phyloP scores from a whole-genome alignment of 2,113 vertebrate genomes.

The Nibea albiflora region DNA sequence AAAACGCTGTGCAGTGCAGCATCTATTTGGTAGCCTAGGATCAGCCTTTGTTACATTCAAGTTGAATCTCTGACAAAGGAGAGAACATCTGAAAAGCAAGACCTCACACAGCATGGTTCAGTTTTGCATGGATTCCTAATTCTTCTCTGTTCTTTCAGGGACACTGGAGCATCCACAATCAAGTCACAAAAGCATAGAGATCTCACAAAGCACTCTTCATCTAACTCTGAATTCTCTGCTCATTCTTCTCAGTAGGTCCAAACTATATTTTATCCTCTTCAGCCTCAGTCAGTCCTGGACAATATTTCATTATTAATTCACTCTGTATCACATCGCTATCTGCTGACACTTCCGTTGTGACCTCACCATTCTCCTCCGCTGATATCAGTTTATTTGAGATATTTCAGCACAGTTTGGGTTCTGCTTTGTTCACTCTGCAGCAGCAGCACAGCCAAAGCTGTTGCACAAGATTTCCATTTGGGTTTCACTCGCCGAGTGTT shows the following conservation, averaged over 20 bases:
- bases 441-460: constrained; percentile 1
- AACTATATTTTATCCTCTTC: not conserved
- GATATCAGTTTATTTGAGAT: not conserved
- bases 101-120: not conserved
- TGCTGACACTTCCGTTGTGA: not conserved
- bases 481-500: constrained; percentile 12
- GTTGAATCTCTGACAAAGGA: not conserved
- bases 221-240: too few relatives aligned
- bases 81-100: not conserved
- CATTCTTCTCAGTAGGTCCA: not conserved
- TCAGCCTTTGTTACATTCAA: not conserved
- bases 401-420: not conserved
- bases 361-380: not conserved
- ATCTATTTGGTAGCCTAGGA: not conserved
- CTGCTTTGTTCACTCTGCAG: constrained; percentile 9
- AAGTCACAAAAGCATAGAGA: too few relatives aligned
- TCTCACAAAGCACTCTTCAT: too few relatives aligned
- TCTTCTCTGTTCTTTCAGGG: not conserved
- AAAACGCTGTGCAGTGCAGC: not conserved
- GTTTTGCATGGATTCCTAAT: not conserved
- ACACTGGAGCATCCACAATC: not conserved
- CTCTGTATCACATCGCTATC: not conserved
- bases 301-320: not conserved
- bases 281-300: not conserved
- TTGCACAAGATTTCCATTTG: constrained; percentile 29